Evolutionary conservation across 1,140 invertebrate species (phyloP).

Genomic region (Oreohelix idahoensis): DNA sequence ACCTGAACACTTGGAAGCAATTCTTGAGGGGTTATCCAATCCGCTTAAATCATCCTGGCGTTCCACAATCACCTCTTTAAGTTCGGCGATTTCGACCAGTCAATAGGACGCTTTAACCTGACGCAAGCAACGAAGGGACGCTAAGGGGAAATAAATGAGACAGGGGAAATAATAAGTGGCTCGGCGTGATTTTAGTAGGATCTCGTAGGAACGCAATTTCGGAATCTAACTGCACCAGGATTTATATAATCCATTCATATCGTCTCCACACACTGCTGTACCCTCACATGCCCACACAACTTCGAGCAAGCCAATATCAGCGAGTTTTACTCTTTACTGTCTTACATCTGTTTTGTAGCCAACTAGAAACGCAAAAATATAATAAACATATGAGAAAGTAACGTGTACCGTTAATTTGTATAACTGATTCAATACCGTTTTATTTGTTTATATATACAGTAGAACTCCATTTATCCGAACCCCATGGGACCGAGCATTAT

Average conservation of each 20-base stretch:
- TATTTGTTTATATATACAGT: no score
- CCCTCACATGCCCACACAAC: background rate
- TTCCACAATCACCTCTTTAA: background rate
- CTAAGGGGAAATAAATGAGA: background rate
- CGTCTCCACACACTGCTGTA: background rate
- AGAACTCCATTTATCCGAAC: no score
- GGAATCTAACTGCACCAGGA: background rate
- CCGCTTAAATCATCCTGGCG: background rate
- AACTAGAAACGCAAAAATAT: no score
- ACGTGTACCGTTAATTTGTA: no score
- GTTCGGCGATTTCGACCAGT: background rate
- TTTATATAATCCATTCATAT: background rate
- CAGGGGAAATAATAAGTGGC: background rate
- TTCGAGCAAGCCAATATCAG: background rate
- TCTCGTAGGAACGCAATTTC: background rate
- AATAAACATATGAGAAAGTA: no score
- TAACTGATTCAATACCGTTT: no score
- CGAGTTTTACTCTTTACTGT: no score
- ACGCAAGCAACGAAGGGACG: background rate
- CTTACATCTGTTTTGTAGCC: no score
- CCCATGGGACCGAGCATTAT: no score
- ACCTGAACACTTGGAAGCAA: no score
- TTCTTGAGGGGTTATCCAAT: background rate
- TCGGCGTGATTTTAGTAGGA: background rate
- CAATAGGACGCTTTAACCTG: background rate